Evolutionary conservation across 2,888 invertebrate species (phyloP).

Genomic region (Deilephila porcellus): DNA sequence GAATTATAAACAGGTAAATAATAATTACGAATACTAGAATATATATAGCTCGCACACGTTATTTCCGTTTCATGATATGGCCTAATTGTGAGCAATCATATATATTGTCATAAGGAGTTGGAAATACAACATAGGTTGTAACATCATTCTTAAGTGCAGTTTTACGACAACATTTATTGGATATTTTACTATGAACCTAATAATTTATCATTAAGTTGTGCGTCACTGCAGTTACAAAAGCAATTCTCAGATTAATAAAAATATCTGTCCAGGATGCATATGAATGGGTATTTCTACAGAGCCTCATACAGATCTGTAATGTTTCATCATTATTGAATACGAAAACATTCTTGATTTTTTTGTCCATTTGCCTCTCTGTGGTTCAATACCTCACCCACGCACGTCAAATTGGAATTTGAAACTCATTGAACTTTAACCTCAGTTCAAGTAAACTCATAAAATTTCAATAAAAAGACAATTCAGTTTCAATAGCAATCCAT

Average conservation of each 20-base stretch:
- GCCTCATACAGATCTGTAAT: not conserved
- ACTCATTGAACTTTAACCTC: not conserved
- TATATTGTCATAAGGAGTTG: not conserved
- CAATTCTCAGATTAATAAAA: not conserved
- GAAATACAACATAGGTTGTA: not conserved
- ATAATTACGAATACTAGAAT: no score
- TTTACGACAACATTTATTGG: not conserved
- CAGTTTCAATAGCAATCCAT: slow-evolving; percentile 6
- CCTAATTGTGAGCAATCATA: not conserved
- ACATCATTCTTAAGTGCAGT: not conserved
- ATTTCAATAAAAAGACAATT: slow-evolving; percentile 3
- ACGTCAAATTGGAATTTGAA: not conserved
- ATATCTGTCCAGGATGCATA: not conserved
- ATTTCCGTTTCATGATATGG: no score
- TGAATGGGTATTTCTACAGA: slow-evolving; percentile 6
- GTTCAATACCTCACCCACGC: not conserved
- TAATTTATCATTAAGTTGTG: not conserved
- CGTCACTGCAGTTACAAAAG: not conserved
- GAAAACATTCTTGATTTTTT: not conserved
- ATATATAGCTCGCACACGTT: no score
- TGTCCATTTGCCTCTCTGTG: not conserved
- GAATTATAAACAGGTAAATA: no score
- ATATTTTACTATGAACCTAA: not conserved
- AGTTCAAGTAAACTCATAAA: not conserved
- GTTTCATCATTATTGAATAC: not conserved